Conservation (phyloP, 2,888 invertebrate genomes). For the Spatulosminthurus flaviceps region DNA sequence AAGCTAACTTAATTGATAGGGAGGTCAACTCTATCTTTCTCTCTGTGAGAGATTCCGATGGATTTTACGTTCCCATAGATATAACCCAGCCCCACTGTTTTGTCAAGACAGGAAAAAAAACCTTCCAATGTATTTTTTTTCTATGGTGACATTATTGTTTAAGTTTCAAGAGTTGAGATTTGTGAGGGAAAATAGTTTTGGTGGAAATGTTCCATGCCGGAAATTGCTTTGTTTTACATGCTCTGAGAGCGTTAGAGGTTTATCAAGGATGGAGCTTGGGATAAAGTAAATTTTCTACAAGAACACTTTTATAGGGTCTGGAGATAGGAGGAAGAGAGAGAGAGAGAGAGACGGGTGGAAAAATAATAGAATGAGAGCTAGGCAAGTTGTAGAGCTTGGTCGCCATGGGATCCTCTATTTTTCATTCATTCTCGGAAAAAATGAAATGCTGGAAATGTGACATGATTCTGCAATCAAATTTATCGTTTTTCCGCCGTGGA, state of each 20-base stretch:
- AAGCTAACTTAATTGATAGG: neutral
- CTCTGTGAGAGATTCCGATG: neutral
- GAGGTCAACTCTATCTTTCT: constrained; percentile 4
- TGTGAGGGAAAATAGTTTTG: no score
- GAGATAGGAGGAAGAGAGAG: neutral
- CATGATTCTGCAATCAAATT: constrained; percentile 44
- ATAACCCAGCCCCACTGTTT: neutral
- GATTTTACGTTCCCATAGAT: neutral
- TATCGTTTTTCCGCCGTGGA: constrained; percentile 36
- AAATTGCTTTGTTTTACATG: no score
- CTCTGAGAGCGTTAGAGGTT: no score
- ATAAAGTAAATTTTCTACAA: neutral
- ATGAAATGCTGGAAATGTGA: constrained; percentile 39
- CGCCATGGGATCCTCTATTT: constrained; percentile 41
- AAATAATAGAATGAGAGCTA: constrained; percentile 3
- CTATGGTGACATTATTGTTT: no score
- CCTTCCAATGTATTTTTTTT: no score
- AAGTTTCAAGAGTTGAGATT: no score
- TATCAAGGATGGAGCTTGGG: neutral
- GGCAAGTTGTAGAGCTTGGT: constrained; percentile 9
- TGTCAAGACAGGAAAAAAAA: neutral
- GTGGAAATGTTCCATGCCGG: no score
- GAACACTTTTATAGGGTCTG: no score
- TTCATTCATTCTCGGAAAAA: constrained; percentile 47
- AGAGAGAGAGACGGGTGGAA: neutral